phyloP scores from a whole-genome alignment of 2,888 invertebrate species.

The Nomada flava region DNA sequence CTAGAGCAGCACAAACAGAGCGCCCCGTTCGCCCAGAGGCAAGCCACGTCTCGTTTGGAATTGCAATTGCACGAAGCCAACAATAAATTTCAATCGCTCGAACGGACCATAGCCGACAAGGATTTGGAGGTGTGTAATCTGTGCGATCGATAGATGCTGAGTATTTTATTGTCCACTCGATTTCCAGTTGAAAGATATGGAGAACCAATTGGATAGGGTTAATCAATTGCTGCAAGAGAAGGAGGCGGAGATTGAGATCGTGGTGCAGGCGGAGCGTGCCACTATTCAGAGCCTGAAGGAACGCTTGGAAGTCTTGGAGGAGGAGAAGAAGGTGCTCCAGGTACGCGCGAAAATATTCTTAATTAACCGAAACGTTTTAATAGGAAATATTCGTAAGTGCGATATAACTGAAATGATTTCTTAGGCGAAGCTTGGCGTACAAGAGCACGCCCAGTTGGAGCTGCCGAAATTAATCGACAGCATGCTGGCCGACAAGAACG shows the following conservation, averaged over 20 bases:
- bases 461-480: constrained; percentile 87
- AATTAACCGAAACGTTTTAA: background rate
- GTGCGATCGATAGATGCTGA: too few species aligned
- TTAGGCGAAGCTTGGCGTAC: constrained; percentile 75
- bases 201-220: constrained; percentile 82
- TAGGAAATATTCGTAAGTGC: too few species aligned
- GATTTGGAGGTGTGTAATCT: constrained; percentile 76
- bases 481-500: constrained; percentile 89
- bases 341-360: constrained; percentile 56
- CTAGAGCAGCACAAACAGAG: constrained; percentile 92
- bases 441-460: constrained; percentile 82
- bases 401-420: background rate
- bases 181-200: constrained; percentile 80
- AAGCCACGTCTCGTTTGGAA: constrained; percentile 86
- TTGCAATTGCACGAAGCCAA: constrained; percentile 84
- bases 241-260: constrained; percentile 80
- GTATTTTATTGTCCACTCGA: constrained; percentile 2
- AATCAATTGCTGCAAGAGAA: constrained; percentile 82
- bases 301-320: constrained; percentile 78
- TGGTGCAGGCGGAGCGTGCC: constrained; percentile 79
- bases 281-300: constrained; percentile 80
- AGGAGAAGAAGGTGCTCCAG: constrained; percentile 81
- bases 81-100: constrained; percentile 84
- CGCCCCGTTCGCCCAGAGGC: constrained; percentile 90
- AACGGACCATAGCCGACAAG: constrained; percentile 78